Evolutionary conservation across 2,797 vertebrate species (phyloP).

Genomic region (Onychomys leucogaster): DNA sequence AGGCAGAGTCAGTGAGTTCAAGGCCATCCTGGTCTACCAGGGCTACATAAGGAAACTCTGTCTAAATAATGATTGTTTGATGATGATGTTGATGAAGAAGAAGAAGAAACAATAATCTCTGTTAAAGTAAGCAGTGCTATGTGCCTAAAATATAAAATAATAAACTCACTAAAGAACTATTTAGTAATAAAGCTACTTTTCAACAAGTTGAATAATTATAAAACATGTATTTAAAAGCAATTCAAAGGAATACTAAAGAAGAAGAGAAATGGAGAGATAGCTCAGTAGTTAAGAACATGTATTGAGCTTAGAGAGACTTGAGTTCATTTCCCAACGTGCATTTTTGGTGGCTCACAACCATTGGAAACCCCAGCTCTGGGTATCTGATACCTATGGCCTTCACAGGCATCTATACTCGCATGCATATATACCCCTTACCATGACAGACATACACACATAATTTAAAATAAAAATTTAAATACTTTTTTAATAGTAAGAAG

Average conservation of each 20-base stretch:
- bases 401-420: not conserved
- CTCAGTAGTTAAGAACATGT: not conserved
- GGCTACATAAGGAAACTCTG: not conserved
- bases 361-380: not conserved
- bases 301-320: not conserved
- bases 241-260: not conserved
- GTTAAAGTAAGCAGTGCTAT: not conserved
- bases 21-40: not conserved
- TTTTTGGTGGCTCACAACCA: not conserved
- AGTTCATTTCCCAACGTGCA: not conserved
- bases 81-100: not conserved
- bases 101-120: not conserved
- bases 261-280: not conserved
- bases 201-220: slow-evolving; percentile 7
- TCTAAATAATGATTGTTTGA: not conserved
- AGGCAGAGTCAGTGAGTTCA: not conserved
- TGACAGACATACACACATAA: not conserved
- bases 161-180: not conserved
- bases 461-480: not conserved
- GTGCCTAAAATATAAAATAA: slow-evolving; percentile 7
- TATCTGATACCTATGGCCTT: not conserved
- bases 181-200: slow-evolving; percentile 24
- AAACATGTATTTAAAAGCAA: slow-evolving; percentile 7
- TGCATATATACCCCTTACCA: too few species aligned
- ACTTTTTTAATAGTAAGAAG: not conserved